phyloP scores from a whole-genome alignment of 30 jellyfish, hydroid and myxozoan species.

The Aurelia aurita region DNA sequence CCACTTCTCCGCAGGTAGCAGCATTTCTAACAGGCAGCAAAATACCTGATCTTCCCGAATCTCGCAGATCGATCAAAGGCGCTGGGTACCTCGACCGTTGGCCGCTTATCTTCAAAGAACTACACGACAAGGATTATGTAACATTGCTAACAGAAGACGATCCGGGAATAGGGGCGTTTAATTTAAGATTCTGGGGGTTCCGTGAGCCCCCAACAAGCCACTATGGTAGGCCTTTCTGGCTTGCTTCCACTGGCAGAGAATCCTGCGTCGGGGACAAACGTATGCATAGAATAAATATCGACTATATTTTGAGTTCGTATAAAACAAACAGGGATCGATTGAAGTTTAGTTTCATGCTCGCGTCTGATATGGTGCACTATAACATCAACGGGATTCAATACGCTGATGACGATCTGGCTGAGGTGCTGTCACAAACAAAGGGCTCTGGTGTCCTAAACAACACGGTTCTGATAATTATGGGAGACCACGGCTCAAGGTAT shows the following conservation, averaged over 20 bases:
- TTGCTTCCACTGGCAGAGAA: conserved; percentile 26
- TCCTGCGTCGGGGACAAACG: conserved; percentile 45
- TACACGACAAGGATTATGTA: conserved; percentile 52
- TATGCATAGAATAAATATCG: conserved; percentile 20
- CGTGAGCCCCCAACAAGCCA: conserved; percentile 63
- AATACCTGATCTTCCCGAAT: conserved; percentile 67
- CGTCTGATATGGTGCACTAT: conserved; percentile 36
- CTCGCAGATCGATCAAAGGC: conserved; percentile 45
- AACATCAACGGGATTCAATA: conserved; percentile 24
- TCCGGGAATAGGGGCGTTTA: conserved; percentile 58
- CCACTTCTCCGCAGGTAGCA: conserved; percentile 74
- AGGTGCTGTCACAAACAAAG: conserved; percentile 15
- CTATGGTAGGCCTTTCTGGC: conserved; percentile 62
- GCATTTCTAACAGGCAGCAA: conserved; percentile 73
- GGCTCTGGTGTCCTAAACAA: conserved; percentile 32
- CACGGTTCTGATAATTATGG: conserved; percentile 75
- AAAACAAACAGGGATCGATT: conserved; percentile 6
- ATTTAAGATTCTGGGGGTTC: conserved; percentile 62
- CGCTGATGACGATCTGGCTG: conserved; percentile 48
- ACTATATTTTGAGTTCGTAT: conserved; percentile 36
- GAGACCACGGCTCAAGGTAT: conserved; percentile 81
- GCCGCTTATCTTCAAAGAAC: conserved; percentile 78
- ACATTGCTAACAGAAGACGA: conserved; percentile 73
- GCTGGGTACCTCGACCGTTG: conserved; percentile 63
- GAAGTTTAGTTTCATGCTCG: conserved; percentile 18